Evolutionary conservation across 2,888 invertebrate species (phyloP), one percentile per base, ranked within the genome.

Genomic region (Synergus laeviventris): DNA sequence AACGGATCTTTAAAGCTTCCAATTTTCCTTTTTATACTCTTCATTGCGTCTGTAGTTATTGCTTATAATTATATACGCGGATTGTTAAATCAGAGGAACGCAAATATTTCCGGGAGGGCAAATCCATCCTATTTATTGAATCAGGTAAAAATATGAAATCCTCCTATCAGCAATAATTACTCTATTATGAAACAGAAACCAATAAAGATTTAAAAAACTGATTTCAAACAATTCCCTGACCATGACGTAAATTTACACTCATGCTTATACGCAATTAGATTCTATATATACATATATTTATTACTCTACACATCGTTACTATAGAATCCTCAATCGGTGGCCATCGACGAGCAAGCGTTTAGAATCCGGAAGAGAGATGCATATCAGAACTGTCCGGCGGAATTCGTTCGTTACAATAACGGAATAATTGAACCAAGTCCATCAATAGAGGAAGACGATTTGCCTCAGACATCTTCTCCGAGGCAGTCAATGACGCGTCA

Each of bases 301-400:
- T 31, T 16, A 66, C 14, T 38, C 21, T 14, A 8, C 11, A 56
- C 21, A 21, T 56, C 12, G 21, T 56, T 70, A 31, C 1, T 31
- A 4, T 45, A 70, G 66, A 70, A 70, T 70, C 45, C 66, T 31
- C 66, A 70, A 9, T 70, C 45, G 24, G 24, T 49, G 45, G 45
- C 45, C 45, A 49, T 70, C n/a, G 66, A 49, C 8, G 42, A 16
- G 3, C 66, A 24, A 31, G 8, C 31, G n/a, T 8, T 24, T 45
- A 49, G 24, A 73, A 76, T 59, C 77, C 76, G 61, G 49, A 81
- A 75, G 76, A 80, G 38, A 66, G 82, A 85, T 56, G 82, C 79
- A 12, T 74, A 73, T 60, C 83, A 84, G 73, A 85, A 84, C 78
- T 84, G 77, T 54, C 83, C 83, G 1, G 79, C 83, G 9, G 81